These are phyloP conservation scores for Troides aeacus DNA, from an alignment of 2,888 invertebrate genomes.

Conservation along the genomic window DNA sequence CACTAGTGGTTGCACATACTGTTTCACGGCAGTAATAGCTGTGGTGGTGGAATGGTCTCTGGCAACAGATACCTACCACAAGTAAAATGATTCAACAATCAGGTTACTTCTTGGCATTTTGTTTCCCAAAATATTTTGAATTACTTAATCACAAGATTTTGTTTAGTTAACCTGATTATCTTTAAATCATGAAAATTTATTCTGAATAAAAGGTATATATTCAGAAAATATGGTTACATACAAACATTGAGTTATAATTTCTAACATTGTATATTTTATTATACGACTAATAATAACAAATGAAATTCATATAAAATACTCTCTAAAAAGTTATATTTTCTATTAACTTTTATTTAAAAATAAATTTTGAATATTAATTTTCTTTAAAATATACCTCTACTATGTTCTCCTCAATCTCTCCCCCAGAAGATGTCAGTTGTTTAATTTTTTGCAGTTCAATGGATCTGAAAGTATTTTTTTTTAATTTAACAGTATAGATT, in stretches of 20 bases:
- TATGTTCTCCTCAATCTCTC: conserved; percentile 57
- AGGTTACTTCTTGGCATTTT: too few relatives aligned
- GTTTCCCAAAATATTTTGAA: too few relatives aligned
- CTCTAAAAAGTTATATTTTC: background rate
- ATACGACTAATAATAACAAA: too few relatives aligned
- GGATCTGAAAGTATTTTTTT: conserved; percentile 45
- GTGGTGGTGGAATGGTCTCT: too few relatives aligned
- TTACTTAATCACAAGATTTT: too few relatives aligned
- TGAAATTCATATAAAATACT: background rate
- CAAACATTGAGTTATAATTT: background rate
- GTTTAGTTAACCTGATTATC: too few relatives aligned
- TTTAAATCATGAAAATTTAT: too few relatives aligned
- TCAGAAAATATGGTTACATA: too few relatives aligned
- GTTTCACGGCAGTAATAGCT: too few relatives aligned
- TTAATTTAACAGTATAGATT: background rate
- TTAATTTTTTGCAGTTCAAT: conserved; percentile 60
- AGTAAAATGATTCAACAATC: background rate
- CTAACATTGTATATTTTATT: background rate
- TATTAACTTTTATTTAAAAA: background rate
- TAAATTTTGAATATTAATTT: background rate
- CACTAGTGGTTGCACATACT: too few relatives aligned
- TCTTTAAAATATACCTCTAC: conserved; percentile 50
- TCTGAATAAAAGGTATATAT: too few relatives aligned
- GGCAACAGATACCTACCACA: too few relatives aligned
- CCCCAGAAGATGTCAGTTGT: conserved; percentile 52